Base-by-base conservation (phyloP, 2,888 invertebrate species). In the Euproctis similis region DNA sequence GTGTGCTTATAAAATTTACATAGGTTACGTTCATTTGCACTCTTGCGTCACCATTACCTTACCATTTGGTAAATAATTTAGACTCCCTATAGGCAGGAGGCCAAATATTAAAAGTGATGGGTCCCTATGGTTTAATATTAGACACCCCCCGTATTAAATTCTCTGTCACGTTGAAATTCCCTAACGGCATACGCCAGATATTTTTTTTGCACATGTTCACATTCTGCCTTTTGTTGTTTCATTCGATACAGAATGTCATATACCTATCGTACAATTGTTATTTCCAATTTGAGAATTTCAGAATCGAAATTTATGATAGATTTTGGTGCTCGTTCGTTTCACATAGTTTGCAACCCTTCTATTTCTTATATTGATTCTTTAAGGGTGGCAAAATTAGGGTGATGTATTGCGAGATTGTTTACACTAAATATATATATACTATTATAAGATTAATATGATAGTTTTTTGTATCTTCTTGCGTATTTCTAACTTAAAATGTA, bases 131-230 rank as follows among this genome's bases (percentile, higher is more conserved):
- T 76, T 82, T 82, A 82, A 82, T 84, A 82, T 81, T 76, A 75
- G 76, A 80, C 78, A 73, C 81, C 84, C 84, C 81, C 74, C 72
- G 80, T 76, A 82, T 84, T 81, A 82, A 82, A 84, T 82, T 81
- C 76, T 80, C 71, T 80, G 81, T 78, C 82, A 80, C 80, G 80
- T 72, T n/a, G 74, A 74, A 80, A 82, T 81, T 84, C 84, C 84
- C 82, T 80, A 81, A 82, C 80, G n/a, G 82, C 75, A 82, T 74
- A 74, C 70, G 73, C 66, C 68, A 73, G 71, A 80, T 80, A 81
- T 82, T 82, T 82, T n/a, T n/a, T 84, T 81, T 78, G 84, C 84
- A 84, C 82, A 84, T 84, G 84, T 82, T 82, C 81, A 71, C 75
- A 77, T 81, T 78, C 28, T 63, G 70, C 57, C 72, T 56, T 73